Evolutionary conservation across 2,888 invertebrate genomes (phyloP).

Genomic region (Mystacides longicornis): DNA sequence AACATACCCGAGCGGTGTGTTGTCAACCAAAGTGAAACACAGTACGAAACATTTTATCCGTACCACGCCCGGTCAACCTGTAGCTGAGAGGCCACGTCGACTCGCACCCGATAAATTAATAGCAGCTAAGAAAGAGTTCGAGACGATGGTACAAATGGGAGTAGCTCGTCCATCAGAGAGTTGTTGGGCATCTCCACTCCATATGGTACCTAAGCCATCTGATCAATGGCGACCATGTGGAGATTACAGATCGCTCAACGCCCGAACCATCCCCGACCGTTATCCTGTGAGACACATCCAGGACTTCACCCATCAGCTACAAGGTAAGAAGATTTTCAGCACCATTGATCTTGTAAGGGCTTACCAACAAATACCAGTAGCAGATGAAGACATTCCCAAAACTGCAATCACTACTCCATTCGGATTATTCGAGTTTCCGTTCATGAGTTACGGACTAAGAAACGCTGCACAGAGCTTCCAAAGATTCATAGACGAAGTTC

Average conservation of each 20-base stretch:
- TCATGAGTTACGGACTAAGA: conserved; percentile 28
- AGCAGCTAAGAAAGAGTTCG: conserved; percentile 18
- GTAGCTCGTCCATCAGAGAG: conserved; percentile 31
- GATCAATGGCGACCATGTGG: conserved; percentile 27
- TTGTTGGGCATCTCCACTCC: conserved; percentile 32
- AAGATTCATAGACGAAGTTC: conserved; percentile 30
- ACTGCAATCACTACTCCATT: conserved; percentile 33
- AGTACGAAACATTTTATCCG: conserved; percentile 18
- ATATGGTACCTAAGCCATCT: conserved; percentile 25
- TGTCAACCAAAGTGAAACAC: conserved; percentile 5
- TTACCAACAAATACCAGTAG: conserved; percentile 33
- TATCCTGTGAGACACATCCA: conserved; percentile 31
- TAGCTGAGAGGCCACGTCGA: conserved; percentile 17
- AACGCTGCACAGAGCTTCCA: conserved; percentile 34
- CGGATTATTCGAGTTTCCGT: conserved; percentile 31
- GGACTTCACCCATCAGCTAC: conserved; percentile 27
- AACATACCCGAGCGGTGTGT: too few species aligned
- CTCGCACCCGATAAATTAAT: conserved; percentile 17
- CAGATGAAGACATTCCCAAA: conserved; percentile 31
- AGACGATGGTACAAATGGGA: conserved; percentile 29
- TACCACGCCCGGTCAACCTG: conserved; percentile 22
- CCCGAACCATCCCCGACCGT: conserved; percentile 29
- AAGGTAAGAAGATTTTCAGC: conserved; percentile 27
- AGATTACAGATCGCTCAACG: conserved; percentile 32
- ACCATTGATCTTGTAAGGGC: conserved; percentile 30